phyloP scores from a whole-genome alignment of 1,140 invertebrate species.

The Diorhabda sublineata region DNA sequence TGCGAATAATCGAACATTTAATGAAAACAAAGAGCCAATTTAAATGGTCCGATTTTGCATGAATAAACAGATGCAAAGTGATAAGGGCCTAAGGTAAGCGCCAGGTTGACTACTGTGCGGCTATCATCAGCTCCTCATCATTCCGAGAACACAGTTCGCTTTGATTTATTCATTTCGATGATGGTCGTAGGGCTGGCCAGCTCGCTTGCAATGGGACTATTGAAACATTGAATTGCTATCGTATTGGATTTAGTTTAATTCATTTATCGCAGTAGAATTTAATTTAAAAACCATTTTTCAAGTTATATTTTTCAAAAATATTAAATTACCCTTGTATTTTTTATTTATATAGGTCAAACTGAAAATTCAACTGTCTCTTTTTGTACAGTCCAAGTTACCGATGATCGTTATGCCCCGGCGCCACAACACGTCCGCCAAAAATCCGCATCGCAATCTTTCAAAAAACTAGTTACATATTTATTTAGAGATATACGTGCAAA shows the following conservation, averaged over 20 bases:
- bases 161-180: slow-evolving; percentile 41
- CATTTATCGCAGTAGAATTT: no score
- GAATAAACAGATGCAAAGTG: slow-evolving; percentile 33
- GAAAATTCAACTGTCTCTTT: no score
- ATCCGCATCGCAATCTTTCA: not conserved
- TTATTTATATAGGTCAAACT: no score
- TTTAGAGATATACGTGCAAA: slow-evolving; percentile 7
- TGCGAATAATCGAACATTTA: slow-evolving; percentile 19
- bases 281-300: no score
- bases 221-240: slow-evolving; percentile 16
- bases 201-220: slow-evolving; percentile 6
- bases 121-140: slow-evolving; percentile 35
- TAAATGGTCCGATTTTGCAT: slow-evolving; percentile 32
- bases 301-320: no score
- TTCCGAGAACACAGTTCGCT: slow-evolving; percentile 31
- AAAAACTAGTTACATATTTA: slow-evolving; percentile 13
- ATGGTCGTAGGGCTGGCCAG: slow-evolving; percentile 14
- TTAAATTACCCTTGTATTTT: no score
- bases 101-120: slow-evolving; percentile 23
- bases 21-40: slow-evolving; percentile 37
- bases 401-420: not conserved
- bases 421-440: not conserved
- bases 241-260: no score
- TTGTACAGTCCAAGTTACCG: not conserved
- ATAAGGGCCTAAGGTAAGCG: slow-evolving; percentile 33